Conservation (phyloP, 2,888 invertebrate species). For the Toxonevra muliebris region DNA sequence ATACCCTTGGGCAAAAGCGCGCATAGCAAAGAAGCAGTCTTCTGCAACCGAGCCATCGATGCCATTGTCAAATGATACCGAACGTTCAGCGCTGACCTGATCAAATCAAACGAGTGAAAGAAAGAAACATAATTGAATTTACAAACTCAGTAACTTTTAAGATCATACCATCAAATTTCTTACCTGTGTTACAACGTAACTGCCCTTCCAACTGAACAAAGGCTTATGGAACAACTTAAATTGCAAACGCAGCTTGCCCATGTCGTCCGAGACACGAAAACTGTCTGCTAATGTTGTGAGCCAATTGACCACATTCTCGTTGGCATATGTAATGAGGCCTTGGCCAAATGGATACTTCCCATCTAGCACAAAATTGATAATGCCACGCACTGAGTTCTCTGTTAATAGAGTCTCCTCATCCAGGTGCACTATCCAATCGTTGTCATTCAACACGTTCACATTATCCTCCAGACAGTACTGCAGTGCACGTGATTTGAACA, state of each 20-base stretch:
- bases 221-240: slow-evolving; percentile 94
- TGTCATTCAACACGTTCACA: slow-evolving; percentile 84
- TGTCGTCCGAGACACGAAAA: slow-evolving; percentile 95
- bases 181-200: slow-evolving; percentile 96
- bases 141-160: too few relatives aligned
- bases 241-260: slow-evolving; percentile 94
- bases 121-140: slow-evolving; percentile 13
- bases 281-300: slow-evolving; percentile 95
- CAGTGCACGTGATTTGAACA: slow-evolving; percentile 93
- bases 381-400: slow-evolving; percentile 88
- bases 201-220: slow-evolving; percentile 97
- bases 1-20: slow-evolving; percentile 89
- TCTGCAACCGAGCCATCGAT: slow-evolving; percentile 97
- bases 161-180: slow-evolving; percentile 43
- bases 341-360: slow-evolving; percentile 96
- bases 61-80: slow-evolving; percentile 95
- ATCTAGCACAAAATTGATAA: slow-evolving; percentile 93
- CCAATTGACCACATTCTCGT: slow-evolving; percentile 97
- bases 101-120: slow-evolving; percentile 50
- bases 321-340: slow-evolving; percentile 94
- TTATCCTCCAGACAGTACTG: slow-evolving; percentile 95
- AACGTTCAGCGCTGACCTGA: slow-evolving; percentile 87
- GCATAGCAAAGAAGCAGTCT: slow-evolving; percentile 97
- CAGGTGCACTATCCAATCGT: slow-evolving; percentile 96
- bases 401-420: slow-evolving; percentile 96